phyloP scores from a whole-genome alignment of 1,140 invertebrate species.

The Aphelinus atriplicis region DNA sequence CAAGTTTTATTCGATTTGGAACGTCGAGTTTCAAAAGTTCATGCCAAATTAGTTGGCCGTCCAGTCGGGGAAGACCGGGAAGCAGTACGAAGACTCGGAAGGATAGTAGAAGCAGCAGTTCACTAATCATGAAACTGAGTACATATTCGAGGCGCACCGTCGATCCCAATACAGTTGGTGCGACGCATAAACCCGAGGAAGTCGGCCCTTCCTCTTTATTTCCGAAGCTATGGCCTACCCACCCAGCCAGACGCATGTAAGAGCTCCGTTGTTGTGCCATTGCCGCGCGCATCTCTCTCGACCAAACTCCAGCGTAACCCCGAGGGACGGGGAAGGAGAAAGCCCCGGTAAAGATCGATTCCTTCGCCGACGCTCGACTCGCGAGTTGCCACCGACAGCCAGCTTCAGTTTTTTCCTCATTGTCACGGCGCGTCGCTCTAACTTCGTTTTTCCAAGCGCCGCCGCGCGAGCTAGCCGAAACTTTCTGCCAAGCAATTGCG shows the following conservation, averaged over 20 bases:
- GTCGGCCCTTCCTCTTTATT: conserved; percentile 11
- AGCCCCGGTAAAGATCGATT: conserved; percentile 58
- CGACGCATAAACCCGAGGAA: conserved; percentile 1
- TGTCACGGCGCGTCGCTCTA: neutral
- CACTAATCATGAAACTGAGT: too few species aligned
- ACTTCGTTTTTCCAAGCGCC: conserved; percentile 10
- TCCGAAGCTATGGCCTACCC: neutral
- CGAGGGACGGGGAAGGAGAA: conserved; percentile 43
- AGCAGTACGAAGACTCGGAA: too few species aligned
- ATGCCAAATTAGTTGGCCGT: too few species aligned
- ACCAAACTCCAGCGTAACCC: conserved; percentile 2
- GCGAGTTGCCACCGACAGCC: too few species aligned
- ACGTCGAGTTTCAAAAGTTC: too few species aligned
- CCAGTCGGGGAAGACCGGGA: too few species aligned
- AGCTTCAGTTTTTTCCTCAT: too few species aligned
- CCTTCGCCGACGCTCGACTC: conserved; percentile 36
- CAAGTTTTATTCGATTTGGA: too few species aligned
- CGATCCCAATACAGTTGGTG: conserved; percentile 9
- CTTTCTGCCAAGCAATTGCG: conserved; percentile 35
- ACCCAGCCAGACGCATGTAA: neutral
- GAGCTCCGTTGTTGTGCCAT: neutral
- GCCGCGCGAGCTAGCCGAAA: conserved; percentile 15
- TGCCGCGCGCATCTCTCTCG: conserved; percentile 16
- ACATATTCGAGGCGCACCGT: too few species aligned
- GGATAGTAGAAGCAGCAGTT: too few species aligned